Base-by-base conservation (phyloP, 2,888 invertebrate genomes). In the Toxonevra muliebris region DNA sequence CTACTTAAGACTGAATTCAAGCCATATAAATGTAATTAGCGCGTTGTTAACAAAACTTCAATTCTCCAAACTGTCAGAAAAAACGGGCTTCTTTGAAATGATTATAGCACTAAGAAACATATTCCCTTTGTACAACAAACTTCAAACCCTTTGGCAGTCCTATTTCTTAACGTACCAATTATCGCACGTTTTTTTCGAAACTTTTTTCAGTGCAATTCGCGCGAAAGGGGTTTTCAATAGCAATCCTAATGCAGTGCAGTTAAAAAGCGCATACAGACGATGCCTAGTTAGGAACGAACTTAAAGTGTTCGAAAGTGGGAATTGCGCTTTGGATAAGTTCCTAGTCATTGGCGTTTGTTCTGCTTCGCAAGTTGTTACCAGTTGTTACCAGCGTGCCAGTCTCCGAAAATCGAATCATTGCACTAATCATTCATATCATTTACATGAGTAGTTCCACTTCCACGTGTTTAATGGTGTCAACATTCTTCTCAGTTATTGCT, bases 41-140 rank as follows among this genome's bases (percentile, higher is more conserved):
- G 50, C 11, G 12, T 9, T 1, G 40, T 12, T 12, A n/a, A 50
- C 17, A 41, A 61, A n/a, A n/a, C n/a, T n/a, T n/a, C 52, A 15
- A n/a, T 50, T n/a, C 40, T 13, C 30, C n/a, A 50, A 50, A 52
- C 61, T 13, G 61, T 20, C 20, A 50, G 61, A 61, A 61, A 52
- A 61, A 61, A n/a, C 61, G 7, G 52, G 41, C 11, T 61, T 61
- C 11, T 10, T 61, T n/a, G 61, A 52, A 20, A 50, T 61, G 40
- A 50, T 50, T n/a, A 61, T 50, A 30, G 50, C 4, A 5, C 13
- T 58, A 42, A 13, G n/a, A 42, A 58, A 58, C 15, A 58, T 58
- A 42, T 58, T 43, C 10, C n/a, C 11, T 3, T 40, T 61, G 15
- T 61, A 1, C 19, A 30, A 17, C 2, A 61, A 48, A 40, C 17